Conservation (phyloP, 2,113 vertebrate genomes). For the Alces alces region DNA sequence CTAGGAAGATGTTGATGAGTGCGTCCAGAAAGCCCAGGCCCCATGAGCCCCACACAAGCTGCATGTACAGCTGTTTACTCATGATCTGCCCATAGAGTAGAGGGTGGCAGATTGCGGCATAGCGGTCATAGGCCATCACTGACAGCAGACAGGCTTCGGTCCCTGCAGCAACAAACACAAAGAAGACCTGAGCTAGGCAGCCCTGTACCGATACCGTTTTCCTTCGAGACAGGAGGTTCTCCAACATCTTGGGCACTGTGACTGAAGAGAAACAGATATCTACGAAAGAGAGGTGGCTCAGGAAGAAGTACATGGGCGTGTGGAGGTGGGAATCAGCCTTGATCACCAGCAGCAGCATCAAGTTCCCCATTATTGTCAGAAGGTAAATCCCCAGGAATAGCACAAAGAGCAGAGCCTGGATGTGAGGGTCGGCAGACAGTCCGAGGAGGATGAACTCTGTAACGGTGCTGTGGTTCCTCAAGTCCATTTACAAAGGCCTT, state of each 20-base stretch:
- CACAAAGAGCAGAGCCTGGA: neutral
- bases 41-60: neutral
- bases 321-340: slow-evolving; percentile 44
- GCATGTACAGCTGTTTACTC: neutral
- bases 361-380: slow-evolving; percentile 20
- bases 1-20: neutral
- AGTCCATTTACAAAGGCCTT: neutral
- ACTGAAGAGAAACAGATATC: slow-evolving; percentile 54
- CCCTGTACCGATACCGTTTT: slow-evolving; percentile 7
- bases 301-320: slow-evolving; percentile 62
- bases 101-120: slow-evolving; percentile 12
- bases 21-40: neutral
- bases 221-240: slow-evolving; percentile 26
- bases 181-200: slow-evolving; percentile 29
- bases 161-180: slow-evolving; percentile 9
- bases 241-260: slow-evolving; percentile 46
- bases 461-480: neutral
- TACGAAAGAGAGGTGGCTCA: slow-evolving; percentile 47
- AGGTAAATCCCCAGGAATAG: neutral
- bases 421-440: neutral
- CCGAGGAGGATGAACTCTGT: neutral
- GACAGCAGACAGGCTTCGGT: slow-evolving; percentile 10
- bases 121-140: slow-evolving; percentile 27
- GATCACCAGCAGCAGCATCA: slow-evolving; percentile 46
- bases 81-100: slow-evolving; percentile 23